Percentiles rank a stretch among this genome's conserved stretches.
phyloP scores from a whole-genome alignment of 2,888 invertebrate species.

The Polyploca ridens region DNA sequence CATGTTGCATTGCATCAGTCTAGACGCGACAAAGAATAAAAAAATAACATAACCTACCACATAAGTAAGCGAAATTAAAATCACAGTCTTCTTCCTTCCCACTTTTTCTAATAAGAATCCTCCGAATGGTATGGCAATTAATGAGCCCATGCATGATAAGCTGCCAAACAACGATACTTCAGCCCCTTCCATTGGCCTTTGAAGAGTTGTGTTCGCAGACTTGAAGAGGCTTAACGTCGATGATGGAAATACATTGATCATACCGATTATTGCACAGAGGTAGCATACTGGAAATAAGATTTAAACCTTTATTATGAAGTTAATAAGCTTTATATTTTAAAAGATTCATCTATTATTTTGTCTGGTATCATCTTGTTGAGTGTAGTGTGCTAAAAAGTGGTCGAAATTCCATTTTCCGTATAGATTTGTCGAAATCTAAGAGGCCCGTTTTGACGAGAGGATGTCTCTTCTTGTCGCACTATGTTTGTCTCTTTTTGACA shows the following conservation, averaged over 20 bases:
- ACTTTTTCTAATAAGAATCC: slow-evolving; percentile 50
- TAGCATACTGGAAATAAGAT: background rate
- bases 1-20: too few species aligned
- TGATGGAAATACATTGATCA: slow-evolving; percentile 42
- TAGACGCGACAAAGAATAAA: background rate
- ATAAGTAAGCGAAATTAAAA: slow-evolving; percentile 44
- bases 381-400: too few species aligned
- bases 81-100: slow-evolving; percentile 51
- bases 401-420: too few species aligned
- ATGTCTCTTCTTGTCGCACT: too few species aligned
- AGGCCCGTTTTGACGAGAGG: too few species aligned
- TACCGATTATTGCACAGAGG: background rate
- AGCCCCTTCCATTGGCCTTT: slow-evolving; percentile 55
- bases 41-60: slow-evolving; percentile 46
- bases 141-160: slow-evolving; percentile 57
- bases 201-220: slow-evolving; percentile 54
- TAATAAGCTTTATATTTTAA: too few species aligned
- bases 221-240: slow-evolving; percentile 55
- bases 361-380: too few species aligned
- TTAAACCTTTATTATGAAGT: too few species aligned
- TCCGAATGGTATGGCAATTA: slow-evolving; percentile 49
- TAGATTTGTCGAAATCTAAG: too few species aligned
- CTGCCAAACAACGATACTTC: slow-evolving; percentile 60
- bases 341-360: too few species aligned
- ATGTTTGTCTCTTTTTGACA: too few species aligned